A percentile compares a stretch with the other conserved stretches of the same genome.
phyloP scores from a whole-genome alignment of 2,888 invertebrate species.

The Habroteleia sp. region DNA sequence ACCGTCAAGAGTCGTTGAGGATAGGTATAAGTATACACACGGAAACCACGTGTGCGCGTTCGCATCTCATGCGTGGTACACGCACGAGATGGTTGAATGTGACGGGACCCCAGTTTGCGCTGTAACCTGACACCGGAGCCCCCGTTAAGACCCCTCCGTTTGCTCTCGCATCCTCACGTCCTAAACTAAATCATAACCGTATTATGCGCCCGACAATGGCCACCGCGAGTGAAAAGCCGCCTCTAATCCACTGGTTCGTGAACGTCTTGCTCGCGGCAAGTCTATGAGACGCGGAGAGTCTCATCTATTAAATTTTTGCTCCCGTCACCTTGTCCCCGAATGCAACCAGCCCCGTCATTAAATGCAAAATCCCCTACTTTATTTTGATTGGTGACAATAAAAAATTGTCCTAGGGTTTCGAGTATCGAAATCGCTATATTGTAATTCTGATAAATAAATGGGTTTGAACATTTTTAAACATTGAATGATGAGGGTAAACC shows the following conservation, averaged over 20 bases:
- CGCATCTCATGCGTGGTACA: constrained; percentile 32
- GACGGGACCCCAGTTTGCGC: constrained; percentile 58
- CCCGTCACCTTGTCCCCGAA: constrained; percentile 23
- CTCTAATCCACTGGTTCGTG: constrained; percentile 77
- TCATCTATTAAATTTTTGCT: constrained; percentile 50
- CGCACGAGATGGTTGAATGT: constrained; percentile 45
- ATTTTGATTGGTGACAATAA: constrained; percentile 23
- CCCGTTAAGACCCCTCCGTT: constrained; percentile 69
- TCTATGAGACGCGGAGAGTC: too few relatives aligned
- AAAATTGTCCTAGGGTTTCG: neutral
- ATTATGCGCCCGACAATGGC: constrained; percentile 76
- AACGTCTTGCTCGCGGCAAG: constrained; percentile 70
- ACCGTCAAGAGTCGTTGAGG: constrained; percentile 36
- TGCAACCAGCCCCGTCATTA: constrained; percentile 23
- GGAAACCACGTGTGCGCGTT: constrained; percentile 31
- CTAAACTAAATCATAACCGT: constrained; percentile 80
- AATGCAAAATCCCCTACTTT: constrained; percentile 21
- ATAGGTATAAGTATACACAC: constrained; percentile 29
- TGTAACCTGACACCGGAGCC: constrained; percentile 77
- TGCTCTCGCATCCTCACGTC: constrained; percentile 68
- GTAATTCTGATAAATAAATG: neutral
- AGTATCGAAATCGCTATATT: neutral
- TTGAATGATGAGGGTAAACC: too few relatives aligned
- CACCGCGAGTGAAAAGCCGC: constrained; percentile 76
- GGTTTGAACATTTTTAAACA: too few relatives aligned